Conservation (phyloP, 2,888 invertebrate genomes). For the Tiliacea citrago region DNA sequence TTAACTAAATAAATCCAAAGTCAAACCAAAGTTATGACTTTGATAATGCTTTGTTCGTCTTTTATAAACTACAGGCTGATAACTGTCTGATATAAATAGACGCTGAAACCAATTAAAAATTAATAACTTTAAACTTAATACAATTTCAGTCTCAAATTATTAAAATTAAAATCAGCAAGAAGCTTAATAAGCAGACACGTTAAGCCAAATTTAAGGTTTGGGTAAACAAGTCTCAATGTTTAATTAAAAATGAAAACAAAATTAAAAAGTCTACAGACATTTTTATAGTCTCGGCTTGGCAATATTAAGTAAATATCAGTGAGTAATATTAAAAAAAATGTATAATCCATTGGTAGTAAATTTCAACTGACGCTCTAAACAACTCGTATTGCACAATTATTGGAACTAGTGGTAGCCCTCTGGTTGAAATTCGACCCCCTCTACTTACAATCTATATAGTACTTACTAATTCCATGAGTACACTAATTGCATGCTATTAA, state of each 20-base stretch:
- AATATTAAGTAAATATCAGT: slow-evolving; percentile 44
- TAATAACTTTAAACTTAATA: slow-evolving; percentile 54
- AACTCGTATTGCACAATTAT: slow-evolving; percentile 4
- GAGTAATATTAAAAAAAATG: slow-evolving; percentile 40
- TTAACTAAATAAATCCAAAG: background rate
- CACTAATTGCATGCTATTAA: no score
- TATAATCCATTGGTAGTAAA: slow-evolving; percentile 39
- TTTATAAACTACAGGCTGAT: background rate
- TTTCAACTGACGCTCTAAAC: slow-evolving; percentile 14
- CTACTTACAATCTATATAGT: no score
- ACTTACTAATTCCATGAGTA: no score
- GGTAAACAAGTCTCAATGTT: slow-evolving; percentile 59
- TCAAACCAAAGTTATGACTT: background rate
- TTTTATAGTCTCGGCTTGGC: slow-evolving; percentile 48
- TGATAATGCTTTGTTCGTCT: background rate
- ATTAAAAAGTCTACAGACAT: slow-evolving; percentile 51
- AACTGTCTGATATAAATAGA: slow-evolving; percentile 13
- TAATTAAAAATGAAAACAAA: slow-evolving; percentile 66
- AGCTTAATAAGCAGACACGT: slow-evolving; percentile 57
- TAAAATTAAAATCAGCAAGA: slow-evolving; percentile 51
- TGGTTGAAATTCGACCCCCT: no score
- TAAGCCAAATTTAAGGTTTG: slow-evolving; percentile 57
- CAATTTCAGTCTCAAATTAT: slow-evolving; percentile 53
- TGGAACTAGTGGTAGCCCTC: background rate
- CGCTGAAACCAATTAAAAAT: slow-evolving; percentile 26